Conservation (phyloP, 1,140 invertebrate species). For the Trichonephila clavipes region DNA sequence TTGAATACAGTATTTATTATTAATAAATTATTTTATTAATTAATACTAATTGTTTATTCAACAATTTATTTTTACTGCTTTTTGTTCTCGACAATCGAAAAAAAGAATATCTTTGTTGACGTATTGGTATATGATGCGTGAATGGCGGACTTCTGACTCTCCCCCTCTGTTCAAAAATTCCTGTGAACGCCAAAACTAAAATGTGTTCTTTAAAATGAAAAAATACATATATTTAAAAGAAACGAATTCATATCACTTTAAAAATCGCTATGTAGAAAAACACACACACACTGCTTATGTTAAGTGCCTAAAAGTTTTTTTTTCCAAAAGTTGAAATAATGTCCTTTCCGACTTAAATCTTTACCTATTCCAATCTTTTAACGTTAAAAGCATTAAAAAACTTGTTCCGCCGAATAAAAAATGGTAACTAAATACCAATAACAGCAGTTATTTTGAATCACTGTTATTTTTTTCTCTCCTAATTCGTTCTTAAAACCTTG, state of each 20-base stretch:
- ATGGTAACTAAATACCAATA: slow-evolving; percentile 49
- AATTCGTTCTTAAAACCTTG: slow-evolving; percentile 34
- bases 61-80: no score
- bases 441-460: slow-evolving; percentile 43
- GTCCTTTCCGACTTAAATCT: neutral
- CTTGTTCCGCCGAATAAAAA: neutral
- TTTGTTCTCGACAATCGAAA: no score
- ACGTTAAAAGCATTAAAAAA: neutral
- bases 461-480: slow-evolving; percentile 3
- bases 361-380: neutral
- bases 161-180: no score
- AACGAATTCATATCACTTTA: neutral
- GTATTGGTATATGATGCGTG: no score
- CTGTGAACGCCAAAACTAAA: no score
- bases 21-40: no score
- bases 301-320: neutral
- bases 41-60: no score
- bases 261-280: neutral
- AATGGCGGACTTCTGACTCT: no score
- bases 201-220: no score
- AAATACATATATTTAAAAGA: neutral
- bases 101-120: no score
- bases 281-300: neutral
- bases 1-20: no score
- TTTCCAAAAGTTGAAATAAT: neutral